Evolutionary conservation across 2,113 vertebrate genomes (phyloP).

Genomic region (Paratilapia polleni): DNA sequence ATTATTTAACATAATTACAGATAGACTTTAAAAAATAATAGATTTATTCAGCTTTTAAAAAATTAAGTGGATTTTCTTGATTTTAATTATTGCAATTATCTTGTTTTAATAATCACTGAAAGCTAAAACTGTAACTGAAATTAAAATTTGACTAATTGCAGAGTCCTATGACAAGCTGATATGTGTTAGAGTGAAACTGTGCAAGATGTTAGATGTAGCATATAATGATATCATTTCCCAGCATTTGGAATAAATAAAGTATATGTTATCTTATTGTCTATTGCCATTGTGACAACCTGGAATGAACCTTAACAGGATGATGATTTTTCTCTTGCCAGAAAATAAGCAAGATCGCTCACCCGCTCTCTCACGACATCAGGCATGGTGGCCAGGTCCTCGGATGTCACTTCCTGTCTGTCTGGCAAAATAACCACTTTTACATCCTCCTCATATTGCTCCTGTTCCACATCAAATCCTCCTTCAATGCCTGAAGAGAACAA

Average conservation of each 20-base stretch:
- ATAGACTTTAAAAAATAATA: accelerated
- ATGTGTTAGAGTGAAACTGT: not conserved
- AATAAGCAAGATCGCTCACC: conserved; percentile 76
- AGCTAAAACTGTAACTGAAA: too few relatives aligned
- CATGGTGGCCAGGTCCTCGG: conserved; percentile 88
- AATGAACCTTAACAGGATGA: not conserved
- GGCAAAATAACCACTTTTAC: conserved; percentile 96
- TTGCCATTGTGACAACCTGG: not conserved
- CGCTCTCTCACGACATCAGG: conserved; percentile 93
- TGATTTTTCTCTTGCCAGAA: not conserved
- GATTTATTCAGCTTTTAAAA: not conserved
- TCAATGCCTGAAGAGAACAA: conserved; percentile 86
- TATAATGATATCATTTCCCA: not conserved
- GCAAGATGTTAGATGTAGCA: not conserved
- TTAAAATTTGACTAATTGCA: too few relatives aligned
- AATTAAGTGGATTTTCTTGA: not conserved
- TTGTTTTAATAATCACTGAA: too few relatives aligned
- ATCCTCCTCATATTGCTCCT: conserved; percentile 93
- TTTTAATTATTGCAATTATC: not conserved
- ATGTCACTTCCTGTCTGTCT: conserved; percentile 91
- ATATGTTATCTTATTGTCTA: not conserved
- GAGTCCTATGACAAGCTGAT: too few relatives aligned
- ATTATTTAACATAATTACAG: not conserved
- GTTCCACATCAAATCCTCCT: conserved; percentile 97
- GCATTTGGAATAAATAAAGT: not conserved